These are phyloP conservation scores for Geotria australis DNA, from an alignment of 2,797 vertebrate species.

Conservation along the genomic window DNA sequence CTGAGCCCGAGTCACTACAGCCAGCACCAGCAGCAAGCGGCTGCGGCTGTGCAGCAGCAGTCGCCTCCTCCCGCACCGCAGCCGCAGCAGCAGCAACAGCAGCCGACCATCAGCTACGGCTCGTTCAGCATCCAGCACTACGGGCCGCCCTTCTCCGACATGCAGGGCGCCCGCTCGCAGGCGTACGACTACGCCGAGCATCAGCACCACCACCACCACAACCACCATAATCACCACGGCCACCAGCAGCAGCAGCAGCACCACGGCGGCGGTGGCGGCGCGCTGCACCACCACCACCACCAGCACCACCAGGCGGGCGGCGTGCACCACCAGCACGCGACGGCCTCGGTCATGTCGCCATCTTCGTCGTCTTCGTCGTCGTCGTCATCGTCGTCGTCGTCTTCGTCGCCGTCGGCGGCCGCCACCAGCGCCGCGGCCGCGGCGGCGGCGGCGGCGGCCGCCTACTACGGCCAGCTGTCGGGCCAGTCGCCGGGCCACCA, in stretches of 20 bases:
- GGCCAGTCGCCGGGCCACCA: neutral
- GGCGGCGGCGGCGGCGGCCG: neutral
- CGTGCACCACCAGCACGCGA: too few species aligned
- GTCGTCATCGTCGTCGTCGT: too few species aligned
- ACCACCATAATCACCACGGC: slow-evolving; percentile 58
- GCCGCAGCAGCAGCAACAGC: neutral
- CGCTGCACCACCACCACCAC: slow-evolving; percentile 59
- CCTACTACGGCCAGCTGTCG: neutral
- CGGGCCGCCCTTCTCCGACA: slow-evolving; percentile 12
- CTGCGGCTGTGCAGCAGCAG: neutral
- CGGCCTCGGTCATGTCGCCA: too few species aligned
- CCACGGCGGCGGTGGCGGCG: slow-evolving; percentile 40
- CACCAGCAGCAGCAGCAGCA: slow-evolving; percentile 88
- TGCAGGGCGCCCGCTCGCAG: slow-evolving; percentile 29
- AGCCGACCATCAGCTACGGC: slow-evolving; percentile 31
- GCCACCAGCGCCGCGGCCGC: too few species aligned
- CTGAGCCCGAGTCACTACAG: slow-evolving; percentile 65
- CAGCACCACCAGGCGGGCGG: slow-evolving; percentile 19
- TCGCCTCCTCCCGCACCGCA: too few species aligned
- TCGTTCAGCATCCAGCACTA: slow-evolving; percentile 40
- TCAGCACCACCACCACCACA: slow-evolving; percentile 68
- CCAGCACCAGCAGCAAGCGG: slow-evolving; percentile 16
- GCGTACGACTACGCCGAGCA: slow-evolving; percentile 73
- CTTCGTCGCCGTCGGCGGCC: too few species aligned
- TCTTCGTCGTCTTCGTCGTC: too few species aligned